A percentile compares a stretch with the other conserved stretches of the same genome.
These are phyloP conservation scores for Agrotis segetum DNA, from an alignment of 2,888 invertebrate genomes.

Conservation along the genomic window DNA sequence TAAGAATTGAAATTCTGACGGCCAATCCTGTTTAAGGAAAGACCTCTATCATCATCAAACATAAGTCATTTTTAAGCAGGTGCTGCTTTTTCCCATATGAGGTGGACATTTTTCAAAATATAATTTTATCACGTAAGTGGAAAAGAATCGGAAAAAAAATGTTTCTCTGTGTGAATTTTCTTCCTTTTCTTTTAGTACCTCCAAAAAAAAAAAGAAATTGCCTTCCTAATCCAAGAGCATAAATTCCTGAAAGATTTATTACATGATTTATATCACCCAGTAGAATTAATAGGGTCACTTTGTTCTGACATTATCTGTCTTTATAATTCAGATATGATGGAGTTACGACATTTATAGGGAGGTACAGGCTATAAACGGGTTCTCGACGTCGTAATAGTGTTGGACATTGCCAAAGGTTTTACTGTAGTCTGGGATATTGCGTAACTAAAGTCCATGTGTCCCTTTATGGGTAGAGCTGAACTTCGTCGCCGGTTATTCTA, in stretches of 20 bases:
- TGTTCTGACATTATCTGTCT: constrained; percentile 46
- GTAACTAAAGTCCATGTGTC: background rate
- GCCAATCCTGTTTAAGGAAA: too few relatives aligned
- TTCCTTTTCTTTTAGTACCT: too few relatives aligned
- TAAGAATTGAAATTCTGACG: too few relatives aligned
- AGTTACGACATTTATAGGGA: constrained; percentile 45
- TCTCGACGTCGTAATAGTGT: constrained; percentile 24
- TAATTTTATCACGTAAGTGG: background rate
- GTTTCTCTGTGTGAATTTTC: too few relatives aligned
- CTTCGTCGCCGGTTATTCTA: background rate
- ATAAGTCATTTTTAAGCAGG: too few relatives aligned
- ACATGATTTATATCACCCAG: constrained; percentile 47
- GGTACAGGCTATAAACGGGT: constrained; percentile 34
- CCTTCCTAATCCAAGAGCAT: constrained; percentile 1
- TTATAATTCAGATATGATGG: constrained; percentile 48
- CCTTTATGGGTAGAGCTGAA: background rate
- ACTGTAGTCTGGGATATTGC: constrained; percentile 22
- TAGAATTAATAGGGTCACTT: constrained; percentile 53
- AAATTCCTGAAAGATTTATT: constrained; percentile 31
- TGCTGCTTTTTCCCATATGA: too few relatives aligned
- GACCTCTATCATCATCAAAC: too few relatives aligned
- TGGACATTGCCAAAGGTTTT: constrained; percentile 20
- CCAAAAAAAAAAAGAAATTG: constrained; percentile 4
- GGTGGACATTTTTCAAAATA: too few relatives aligned
- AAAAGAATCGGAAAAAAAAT: background rate